Conservation (phyloP, 1,140 invertebrate genomes). For the Colletes gigas region DNA sequence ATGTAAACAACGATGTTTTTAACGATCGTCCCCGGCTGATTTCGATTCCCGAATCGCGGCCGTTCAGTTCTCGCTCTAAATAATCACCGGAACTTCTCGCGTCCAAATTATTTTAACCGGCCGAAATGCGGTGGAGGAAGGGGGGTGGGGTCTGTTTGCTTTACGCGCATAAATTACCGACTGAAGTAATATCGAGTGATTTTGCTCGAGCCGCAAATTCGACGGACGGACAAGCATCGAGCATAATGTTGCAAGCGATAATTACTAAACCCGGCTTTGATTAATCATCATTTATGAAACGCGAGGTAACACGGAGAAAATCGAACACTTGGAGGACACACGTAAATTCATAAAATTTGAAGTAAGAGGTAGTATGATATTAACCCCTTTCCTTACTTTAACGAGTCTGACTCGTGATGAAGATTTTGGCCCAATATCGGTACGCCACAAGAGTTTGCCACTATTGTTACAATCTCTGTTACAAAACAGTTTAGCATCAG, state of each 20-base stretch:
- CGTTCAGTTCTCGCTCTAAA: conserved; percentile 49
- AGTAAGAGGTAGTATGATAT: no score
- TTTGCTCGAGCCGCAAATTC: conserved; percentile 50
- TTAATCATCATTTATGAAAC: conserved; percentile 48
- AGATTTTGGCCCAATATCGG: no score
- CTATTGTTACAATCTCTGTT: no score
- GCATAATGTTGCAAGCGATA: conserved; percentile 50
- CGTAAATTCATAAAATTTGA: no score
- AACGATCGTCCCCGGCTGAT: conserved; percentile 45
- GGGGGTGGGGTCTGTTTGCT: conserved; percentile 36
- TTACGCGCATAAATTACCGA: conserved; percentile 59
- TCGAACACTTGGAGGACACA: neutral
- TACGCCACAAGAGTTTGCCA: no score
- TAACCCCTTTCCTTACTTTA: no score
- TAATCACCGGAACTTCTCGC: conserved; percentile 57
- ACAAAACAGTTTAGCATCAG: no score
- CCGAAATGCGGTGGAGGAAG: conserved; percentile 34
- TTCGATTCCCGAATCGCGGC: conserved; percentile 44
- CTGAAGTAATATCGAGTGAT: conserved; percentile 59
- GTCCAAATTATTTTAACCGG: conserved; percentile 60
- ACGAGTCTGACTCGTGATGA: no score
- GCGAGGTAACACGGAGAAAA: neutral
- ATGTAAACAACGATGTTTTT: conserved; percentile 64
- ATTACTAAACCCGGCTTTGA: conserved; percentile 51
- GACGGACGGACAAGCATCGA: conserved; percentile 35